Evolutionary conservation across 2,113 vertebrate species (phyloP).

Genomic region (Phrynocephalus versicolor): DNA sequence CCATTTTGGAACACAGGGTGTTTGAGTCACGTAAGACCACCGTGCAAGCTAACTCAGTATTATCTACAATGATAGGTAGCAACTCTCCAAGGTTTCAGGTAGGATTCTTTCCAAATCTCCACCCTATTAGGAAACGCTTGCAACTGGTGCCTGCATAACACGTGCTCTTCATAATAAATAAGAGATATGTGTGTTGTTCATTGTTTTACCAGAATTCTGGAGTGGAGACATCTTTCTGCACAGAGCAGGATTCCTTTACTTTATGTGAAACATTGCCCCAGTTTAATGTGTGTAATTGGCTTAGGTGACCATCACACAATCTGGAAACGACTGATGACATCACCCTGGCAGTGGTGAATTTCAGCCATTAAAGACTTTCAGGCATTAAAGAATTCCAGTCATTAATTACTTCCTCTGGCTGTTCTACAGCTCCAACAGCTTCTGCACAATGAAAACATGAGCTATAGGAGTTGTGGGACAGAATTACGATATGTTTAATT

Average conservation of each 20-base stretch:
- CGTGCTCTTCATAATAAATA: neutral
- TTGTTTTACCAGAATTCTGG: no score
- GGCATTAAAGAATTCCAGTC: no score
- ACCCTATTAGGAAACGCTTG: neutral
- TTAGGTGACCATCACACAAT: neutral
- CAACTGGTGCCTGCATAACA: neutral
- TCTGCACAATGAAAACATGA: no score
- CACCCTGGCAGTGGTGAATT: no score
- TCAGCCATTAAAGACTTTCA: no score
- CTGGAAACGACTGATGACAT: neutral
- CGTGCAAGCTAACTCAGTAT: neutral
- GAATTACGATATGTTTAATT: no score
- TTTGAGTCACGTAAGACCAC: neutral
- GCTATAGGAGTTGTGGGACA: no score
- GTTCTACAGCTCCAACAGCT: no score
- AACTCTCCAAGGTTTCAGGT: neutral
- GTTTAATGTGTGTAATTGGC: neutral
- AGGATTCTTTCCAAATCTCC: neutral
- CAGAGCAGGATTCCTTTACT: no score
- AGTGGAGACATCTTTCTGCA: no score
- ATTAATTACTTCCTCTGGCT: no score
- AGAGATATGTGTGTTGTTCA: no score
- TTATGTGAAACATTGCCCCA: neutral
- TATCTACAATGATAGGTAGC: neutral
- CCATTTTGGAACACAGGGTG: neutral